These are phyloP conservation scores for Artemia sp. DNA, from an alignment of 2,888 invertebrate species.

Conservation along the genomic window DNA sequence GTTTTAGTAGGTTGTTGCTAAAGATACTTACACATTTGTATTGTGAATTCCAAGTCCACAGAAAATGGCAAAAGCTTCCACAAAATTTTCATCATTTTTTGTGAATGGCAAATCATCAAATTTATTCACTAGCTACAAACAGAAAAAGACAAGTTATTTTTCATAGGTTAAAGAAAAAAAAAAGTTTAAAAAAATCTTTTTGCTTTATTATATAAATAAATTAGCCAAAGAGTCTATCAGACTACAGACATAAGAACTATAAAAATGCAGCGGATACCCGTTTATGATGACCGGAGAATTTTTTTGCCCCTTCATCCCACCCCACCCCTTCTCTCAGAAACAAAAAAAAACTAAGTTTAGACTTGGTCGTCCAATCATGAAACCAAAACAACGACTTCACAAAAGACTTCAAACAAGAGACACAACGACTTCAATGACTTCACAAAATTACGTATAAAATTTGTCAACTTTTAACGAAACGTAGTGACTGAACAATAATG, in stretches of 20 bases:
- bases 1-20: background rate
- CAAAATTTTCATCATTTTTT: slow-evolving; percentile 88
- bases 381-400: too few species aligned
- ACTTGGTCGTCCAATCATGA: too few species aligned
- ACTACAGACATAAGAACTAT: background rate
- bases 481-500: too few species aligned
- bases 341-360: too few species aligned
- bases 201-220: background rate
- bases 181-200: slow-evolving; percentile 17
- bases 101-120: slow-evolving; percentile 76
- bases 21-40: slow-evolving; percentile 58
- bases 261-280: background rate
- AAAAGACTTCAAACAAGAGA: too few species aligned
- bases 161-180: slow-evolving; percentile 20
- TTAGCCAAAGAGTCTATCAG: background rate
- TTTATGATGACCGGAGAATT: too few species aligned
- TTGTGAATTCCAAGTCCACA: slow-evolving; percentile 95
- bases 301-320: too few species aligned
- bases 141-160: slow-evolving; percentile 24
- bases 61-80: slow-evolving; percentile 92
- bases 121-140: slow-evolving; percentile 66
- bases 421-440: too few species aligned
- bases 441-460: too few species aligned
- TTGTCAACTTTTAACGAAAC: too few species aligned
- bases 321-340: too few species aligned